Percentiles rank a stretch among this genome's conserved stretches.
phyloP scores from a whole-genome alignment of 2,888 invertebrate species.

The Coelogynopora nodosa region DNA sequence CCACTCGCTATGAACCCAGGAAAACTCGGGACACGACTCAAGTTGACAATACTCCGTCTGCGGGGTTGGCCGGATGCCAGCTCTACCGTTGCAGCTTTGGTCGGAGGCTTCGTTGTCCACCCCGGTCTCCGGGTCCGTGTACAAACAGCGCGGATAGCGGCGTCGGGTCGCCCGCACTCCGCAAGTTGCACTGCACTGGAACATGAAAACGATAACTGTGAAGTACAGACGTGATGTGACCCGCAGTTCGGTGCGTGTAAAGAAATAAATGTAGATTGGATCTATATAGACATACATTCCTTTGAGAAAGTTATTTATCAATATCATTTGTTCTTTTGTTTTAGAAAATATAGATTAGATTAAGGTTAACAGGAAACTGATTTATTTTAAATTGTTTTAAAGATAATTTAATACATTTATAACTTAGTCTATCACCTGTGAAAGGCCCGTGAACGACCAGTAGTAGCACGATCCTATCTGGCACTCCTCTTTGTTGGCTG shows the following conservation, averaged over 20 bases:
- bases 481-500: neutral
- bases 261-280: no score
- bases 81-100: neutral
- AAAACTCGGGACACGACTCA: neutral
- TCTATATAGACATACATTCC: no score
- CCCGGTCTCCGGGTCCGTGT: neutral
- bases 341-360: no score
- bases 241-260: no score
- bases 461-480: neutral
- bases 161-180: no score
- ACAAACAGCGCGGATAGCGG: neutral
- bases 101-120: neutral
- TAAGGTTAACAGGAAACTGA: no score
- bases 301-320: no score
- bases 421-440: no score
- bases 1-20: neutral
- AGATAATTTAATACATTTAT: no score
- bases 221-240: no score
- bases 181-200: neutral
- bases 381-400: no score
- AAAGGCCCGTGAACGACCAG: neutral
- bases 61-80: neutral
- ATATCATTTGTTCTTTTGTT: no score
- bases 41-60: neutral
- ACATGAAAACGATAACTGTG: neutral